Evolutionary conservation across 2,888 invertebrate genomes (phyloP).

Genomic region (Sminthurinus aureus): DNA sequence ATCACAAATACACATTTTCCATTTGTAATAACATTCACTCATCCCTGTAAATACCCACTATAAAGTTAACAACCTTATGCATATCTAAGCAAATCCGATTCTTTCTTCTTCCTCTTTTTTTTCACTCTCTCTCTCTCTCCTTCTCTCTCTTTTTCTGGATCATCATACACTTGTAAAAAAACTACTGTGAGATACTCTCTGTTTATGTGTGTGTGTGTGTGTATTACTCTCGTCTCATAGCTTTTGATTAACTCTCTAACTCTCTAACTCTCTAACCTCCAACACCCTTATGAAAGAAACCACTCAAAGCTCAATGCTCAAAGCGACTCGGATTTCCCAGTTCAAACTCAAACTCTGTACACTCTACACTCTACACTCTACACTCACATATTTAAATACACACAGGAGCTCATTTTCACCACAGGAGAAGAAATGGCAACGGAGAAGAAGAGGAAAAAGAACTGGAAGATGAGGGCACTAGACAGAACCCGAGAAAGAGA

Average conservation of each 20-base stretch:
- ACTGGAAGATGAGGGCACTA: slow-evolving; percentile 9
- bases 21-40: slow-evolving; percentile 60
- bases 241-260: slow-evolving; percentile 44
- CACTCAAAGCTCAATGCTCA: background rate
- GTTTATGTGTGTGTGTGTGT: background rate
- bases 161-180: slow-evolving; percentile 46
- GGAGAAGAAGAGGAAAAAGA: background rate
- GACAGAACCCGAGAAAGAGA: background rate
- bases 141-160: slow-evolving; percentile 31
- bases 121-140: no score
- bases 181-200: background rate
- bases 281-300: slow-evolving; percentile 1
- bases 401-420: slow-evolving; percentile 32
- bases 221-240: slow-evolving; percentile 39
- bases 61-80: slow-evolving; percentile 60
- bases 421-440: background rate
- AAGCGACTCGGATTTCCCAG: background rate
- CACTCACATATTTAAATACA: slow-evolving; percentile 6
- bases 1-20: slow-evolving; percentile 59
- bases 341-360: slow-evolving; percentile 40
- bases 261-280: slow-evolving; percentile 42
- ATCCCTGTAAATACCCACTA: slow-evolving; percentile 58
- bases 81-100: slow-evolving; percentile 54
- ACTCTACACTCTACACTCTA: background rate
- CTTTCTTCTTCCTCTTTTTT: no score